Conservation (phyloP, 2,888 invertebrate species). For the Leucophenga montana region DNA sequence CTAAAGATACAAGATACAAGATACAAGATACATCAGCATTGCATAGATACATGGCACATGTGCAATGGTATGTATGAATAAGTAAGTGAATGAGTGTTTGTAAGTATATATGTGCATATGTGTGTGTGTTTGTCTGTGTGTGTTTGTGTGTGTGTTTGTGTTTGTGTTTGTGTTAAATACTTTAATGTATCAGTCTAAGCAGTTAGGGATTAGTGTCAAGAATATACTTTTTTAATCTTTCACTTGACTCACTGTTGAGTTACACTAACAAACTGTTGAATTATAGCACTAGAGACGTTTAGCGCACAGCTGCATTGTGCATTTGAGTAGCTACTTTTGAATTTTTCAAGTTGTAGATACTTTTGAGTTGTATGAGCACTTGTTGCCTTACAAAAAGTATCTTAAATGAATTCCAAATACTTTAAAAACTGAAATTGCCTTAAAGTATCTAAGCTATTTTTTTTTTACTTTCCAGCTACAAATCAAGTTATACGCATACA, state of each 20-base stretch:
- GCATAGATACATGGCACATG: no score
- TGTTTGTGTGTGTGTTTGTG: not conserved
- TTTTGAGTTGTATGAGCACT: no score
- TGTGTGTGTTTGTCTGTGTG: not conserved
- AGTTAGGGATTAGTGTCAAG: conserved; percentile 29
- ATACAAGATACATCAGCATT: not conserved
- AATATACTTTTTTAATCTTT: not conserved
- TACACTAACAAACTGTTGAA: not conserved
- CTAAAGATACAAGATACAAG: conserved; percentile 2
- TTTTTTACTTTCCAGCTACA: no score
- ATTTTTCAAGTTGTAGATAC: no score
- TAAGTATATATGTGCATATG: no score
- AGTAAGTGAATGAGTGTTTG: not conserved
- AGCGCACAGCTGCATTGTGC: no score
- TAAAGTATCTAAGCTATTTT: no score
- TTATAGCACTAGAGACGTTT: not conserved
- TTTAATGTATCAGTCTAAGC: conserved; percentile 5
- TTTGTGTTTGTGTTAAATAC: not conserved
- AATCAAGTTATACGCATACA: no score
- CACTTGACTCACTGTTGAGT: not conserved
- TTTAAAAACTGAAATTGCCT: no score
- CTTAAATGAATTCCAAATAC: no score
- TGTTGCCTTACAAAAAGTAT: no score
- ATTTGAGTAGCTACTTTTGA: no score
- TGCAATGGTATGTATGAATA: not conserved